Evolutionary conservation across 1,140 invertebrate species (phyloP), one percentile per base, ranked within the genome.

Genomic region (Riptortus pedestris): DNA sequence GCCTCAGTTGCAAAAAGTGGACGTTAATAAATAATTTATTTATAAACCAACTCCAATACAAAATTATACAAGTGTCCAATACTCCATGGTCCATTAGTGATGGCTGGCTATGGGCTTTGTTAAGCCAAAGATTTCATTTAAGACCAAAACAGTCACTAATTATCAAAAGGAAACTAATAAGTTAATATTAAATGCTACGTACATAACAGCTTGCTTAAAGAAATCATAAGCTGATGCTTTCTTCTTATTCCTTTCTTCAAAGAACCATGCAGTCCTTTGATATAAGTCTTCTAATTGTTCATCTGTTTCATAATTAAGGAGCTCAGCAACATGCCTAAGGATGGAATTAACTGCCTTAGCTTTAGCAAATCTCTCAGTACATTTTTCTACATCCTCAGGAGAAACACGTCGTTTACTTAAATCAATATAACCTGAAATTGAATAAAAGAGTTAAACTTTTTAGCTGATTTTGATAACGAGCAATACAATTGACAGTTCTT

Each of bases 351-450:
- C 95, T 55, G 95, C 93, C 80, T 99, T 99, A 1, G 95, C 96
- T 78, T 98, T 98, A 0, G 95, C 92, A 79, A 93, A 99, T 72
- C 96, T 85, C 74, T 99, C 96, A 73, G 94, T 97, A 77, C 96
- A 99, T 76, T 97, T 96, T 67, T 95, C 86, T 51, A 98, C 89
- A 78, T 99, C 97, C 79, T 99, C 96, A 2, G 91, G 84, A 9
- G 96, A 97, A 55, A 99, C 97, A 79, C 97, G 85, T 76, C 96
- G 83, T 80, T 99, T 99, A 63, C 96, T 98, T 67, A 99, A 82
- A 85, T 99, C 97, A 76, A 99, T 99, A 73, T 99, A 99, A 72
- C 96, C 91, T 93, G 74, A n/a, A 51, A 55, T 22, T 11, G 33
- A 61, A 38, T 45, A 61, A 45, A 22, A 62, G n/a, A 51, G 24